Percentiles rank a stretch among this genome's conserved stretches.
Evolutionary conservation across 2,888 invertebrate genomes (phyloP).

Genomic region (Ctenicera cuprea): DNA sequence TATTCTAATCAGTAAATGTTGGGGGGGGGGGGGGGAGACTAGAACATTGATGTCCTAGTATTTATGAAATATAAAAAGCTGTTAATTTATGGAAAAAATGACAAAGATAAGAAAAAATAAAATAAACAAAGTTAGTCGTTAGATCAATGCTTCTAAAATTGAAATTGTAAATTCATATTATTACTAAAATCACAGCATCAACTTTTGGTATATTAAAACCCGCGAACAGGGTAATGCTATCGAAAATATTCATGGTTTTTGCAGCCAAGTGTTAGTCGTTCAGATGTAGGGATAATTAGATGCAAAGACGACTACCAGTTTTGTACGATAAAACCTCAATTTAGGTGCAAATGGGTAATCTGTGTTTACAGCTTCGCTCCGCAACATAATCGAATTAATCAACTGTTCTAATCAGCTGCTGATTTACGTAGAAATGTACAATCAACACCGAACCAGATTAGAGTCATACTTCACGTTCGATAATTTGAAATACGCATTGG

Average conservation of each 20-base stretch:
- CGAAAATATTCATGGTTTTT: conserved; percentile 10
- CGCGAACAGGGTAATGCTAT: not conserved
- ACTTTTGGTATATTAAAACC: not conserved
- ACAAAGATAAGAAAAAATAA: too few relatives aligned
- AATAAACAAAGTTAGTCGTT: too few relatives aligned
- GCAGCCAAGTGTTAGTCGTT: conserved; percentile 7
- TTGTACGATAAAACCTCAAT: conserved; percentile 32
- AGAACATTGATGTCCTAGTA: too few relatives aligned
- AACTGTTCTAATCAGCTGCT: conserved; percentile 25
- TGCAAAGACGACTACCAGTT: conserved; percentile 31
- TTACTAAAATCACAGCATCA: not conserved
- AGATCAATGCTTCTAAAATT: not conserved
- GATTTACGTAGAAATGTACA: conserved; percentile 27
- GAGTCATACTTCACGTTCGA: conserved; percentile 13
- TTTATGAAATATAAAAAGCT: too few relatives aligned
- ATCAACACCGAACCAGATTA: conserved; percentile 10
- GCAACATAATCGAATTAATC: conserved; percentile 34
- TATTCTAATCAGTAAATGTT: too few relatives aligned
- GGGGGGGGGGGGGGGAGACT: too few relatives aligned
- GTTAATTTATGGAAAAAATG: too few relatives aligned
- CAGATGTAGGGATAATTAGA: conserved; percentile 24
- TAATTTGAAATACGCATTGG: conserved; percentile 11
- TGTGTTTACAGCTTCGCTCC: conserved; percentile 29
- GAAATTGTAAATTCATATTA: too few relatives aligned
- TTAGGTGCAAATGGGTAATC: conserved; percentile 36